Percentiles rank a stretch among this genome's conserved stretches.
These are phyloP conservation scores for Drosophila kanekoi DNA, from an alignment of 2,888 invertebrate genomes.

Conservation along the genomic window DNA sequence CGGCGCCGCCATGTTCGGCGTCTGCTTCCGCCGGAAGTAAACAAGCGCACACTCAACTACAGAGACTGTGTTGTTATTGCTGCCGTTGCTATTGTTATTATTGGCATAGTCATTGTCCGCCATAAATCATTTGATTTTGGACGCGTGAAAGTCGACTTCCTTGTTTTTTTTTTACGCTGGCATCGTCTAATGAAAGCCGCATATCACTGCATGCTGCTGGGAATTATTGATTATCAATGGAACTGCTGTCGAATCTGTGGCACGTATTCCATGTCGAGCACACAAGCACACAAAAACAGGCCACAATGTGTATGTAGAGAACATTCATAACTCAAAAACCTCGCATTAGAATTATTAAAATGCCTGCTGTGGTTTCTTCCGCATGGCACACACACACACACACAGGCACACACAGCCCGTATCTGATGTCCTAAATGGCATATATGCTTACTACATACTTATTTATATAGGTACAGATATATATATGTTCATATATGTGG, in stretches of 20 bases:
- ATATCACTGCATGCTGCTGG: conserved; percentile 28
- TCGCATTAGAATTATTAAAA: conserved; percentile 79
- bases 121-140: conserved; percentile 72
- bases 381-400: conserved; percentile 40
- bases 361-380: conserved; percentile 74
- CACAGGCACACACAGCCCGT: conserved; percentile 26
- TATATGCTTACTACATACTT: conserved; percentile 29
- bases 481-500: conserved; percentile 30
- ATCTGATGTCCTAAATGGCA: conserved; percentile 16
- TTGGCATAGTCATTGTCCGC: conserved; percentile 45
- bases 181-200: conserved; percentile 53
- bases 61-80: conserved; percentile 4
- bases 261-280: conserved; percentile 48
- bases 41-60: conserved; percentile 50
- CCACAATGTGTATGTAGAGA: conserved; percentile 10
- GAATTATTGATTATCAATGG: conserved; percentile 59
- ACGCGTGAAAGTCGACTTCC: conserved; percentile 63
- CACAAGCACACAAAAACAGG: conserved; percentile 9
- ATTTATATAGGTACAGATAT: conserved; percentile 1
- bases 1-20: conserved; percentile 52
- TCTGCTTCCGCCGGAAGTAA: conserved; percentile 55
- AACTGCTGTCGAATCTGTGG: conserved; percentile 17
- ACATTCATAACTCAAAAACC: conserved; percentile 62
- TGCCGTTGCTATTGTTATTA: conserved; percentile 24
- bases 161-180: conserved; percentile 10